These are phyloP conservation scores for Ophiodon elongatus DNA, from an alignment of 2,113 vertebrate genomes.

Conservation along the genomic window DNA sequence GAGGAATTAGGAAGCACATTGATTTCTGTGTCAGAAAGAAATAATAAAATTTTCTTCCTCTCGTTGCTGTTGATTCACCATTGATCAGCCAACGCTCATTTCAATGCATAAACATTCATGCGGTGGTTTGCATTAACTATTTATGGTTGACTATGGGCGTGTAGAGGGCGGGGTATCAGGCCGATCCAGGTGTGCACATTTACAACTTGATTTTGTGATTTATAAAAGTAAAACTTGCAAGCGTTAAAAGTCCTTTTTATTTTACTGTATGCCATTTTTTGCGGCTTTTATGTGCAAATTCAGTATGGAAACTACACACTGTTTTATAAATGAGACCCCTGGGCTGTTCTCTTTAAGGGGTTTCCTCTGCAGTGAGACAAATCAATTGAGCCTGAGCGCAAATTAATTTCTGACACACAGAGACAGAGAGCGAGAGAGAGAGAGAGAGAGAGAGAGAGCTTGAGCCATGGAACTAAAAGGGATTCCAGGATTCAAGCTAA, in stretches of 20 bases:
- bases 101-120: too few relatives aligned
- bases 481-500: neutral
- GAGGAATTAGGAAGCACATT: too few relatives aligned
- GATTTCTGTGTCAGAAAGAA: too few relatives aligned
- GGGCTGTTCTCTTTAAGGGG: neutral
- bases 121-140: too few relatives aligned
- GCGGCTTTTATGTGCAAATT: neutral
- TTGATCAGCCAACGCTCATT: too few relatives aligned
- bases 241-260: neutral
- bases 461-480: neutral
- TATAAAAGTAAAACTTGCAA: neutral
- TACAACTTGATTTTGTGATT: neutral
- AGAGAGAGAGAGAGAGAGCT: neutral
- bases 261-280: neutral
- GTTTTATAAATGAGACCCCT: neutral
- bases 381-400: constrained; percentile 12
- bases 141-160: neutral
- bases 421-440: neutral
- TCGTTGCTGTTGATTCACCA: too few relatives aligned
- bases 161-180: neutral
- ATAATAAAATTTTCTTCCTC: too few relatives aligned
- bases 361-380: constrained; percentile 7
- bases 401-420: neutral
- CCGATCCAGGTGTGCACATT: neutral
- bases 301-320: neutral